Percentiles rank a stretch among this genome's conserved stretches.
Conservation (phyloP, 1,140 invertebrate genomes). For the Tetramorium simillimum region DNA sequence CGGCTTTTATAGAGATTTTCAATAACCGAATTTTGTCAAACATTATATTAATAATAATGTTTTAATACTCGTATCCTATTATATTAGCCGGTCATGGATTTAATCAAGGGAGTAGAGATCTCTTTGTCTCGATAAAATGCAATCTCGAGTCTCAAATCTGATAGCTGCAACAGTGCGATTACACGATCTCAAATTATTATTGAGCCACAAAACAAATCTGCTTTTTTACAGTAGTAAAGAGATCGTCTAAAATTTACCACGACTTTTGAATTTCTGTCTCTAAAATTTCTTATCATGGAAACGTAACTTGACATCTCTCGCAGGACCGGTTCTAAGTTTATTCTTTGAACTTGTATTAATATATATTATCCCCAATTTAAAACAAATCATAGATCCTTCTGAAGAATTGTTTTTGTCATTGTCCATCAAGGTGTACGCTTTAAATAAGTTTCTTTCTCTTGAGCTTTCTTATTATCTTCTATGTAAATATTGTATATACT, state of each 20-base stretch:
- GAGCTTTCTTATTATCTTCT: not conserved
- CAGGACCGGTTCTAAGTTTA: not conserved
- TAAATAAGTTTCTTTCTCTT: not conserved
- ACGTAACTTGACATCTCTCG: not conserved
- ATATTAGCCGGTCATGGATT: not conserved
- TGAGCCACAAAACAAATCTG: not conserved
- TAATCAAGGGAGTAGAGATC: not conserved
- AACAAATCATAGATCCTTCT: not conserved
- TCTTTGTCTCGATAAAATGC: not conserved
- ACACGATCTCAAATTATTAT: not conserved
- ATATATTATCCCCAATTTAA: not conserved
- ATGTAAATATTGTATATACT: not conserved
- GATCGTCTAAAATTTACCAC: not conserved
- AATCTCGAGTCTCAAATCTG: conserved; percentile 2
- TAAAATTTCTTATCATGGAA: not conserved
- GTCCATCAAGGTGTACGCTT: not conserved
- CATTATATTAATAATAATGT: not conserved
- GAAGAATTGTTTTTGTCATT: not conserved
- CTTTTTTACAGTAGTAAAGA: not conserved
- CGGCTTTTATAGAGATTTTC: not conserved
- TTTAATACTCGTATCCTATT: not conserved
- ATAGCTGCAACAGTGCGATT: not conserved
- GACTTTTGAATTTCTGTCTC: not conserved
- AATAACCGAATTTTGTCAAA: not conserved
- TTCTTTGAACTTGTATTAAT: not conserved